phyloP scores from a whole-genome alignment of 2,113 vertebrate genomes.

The Copsychus sechellarum region DNA sequence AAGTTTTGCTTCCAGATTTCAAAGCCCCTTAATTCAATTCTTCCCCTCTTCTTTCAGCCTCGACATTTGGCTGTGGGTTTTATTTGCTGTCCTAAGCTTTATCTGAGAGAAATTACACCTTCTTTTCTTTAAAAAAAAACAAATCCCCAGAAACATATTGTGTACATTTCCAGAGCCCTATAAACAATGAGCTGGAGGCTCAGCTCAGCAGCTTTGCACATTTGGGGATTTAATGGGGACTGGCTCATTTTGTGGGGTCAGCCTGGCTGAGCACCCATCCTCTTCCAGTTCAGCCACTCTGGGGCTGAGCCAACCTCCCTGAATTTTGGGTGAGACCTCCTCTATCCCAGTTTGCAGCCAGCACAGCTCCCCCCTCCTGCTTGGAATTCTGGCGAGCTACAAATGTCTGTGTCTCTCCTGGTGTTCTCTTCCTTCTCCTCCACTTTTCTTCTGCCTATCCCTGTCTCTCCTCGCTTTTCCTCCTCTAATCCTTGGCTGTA shows the following conservation, averaged over 20 bases:
- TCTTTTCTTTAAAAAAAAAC: neutral
- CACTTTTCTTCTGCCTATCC: slow-evolving; percentile 17
- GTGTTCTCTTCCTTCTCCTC: slow-evolving; percentile 25
- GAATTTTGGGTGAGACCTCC: neutral
- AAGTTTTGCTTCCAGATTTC: slow-evolving; percentile 10
- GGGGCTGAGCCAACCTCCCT: neutral
- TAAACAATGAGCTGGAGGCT: neutral
- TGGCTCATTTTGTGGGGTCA: neutral
- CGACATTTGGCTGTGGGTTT: neutral
- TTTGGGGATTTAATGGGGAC: accelerated
- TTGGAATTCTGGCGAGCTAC: neutral
- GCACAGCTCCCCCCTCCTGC: neutral
- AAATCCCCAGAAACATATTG: neutral
- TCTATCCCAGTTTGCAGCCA: neutral
- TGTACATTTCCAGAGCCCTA: neutral
- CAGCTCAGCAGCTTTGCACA: accelerated
- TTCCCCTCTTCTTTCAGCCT: neutral
- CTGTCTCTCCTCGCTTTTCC: slow-evolving; percentile 17
- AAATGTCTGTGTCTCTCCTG: neutral
- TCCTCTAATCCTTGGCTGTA: slow-evolving; percentile 24
- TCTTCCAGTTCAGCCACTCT: neutral
- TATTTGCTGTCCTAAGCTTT: neutral
- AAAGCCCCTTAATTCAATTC: neutral
- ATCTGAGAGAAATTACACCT: neutral
- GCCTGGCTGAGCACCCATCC: neutral